Evolutionary conservation across 2,888 invertebrate species (phyloP).

Genomic region (Pachymerium ferrugineum): DNA sequence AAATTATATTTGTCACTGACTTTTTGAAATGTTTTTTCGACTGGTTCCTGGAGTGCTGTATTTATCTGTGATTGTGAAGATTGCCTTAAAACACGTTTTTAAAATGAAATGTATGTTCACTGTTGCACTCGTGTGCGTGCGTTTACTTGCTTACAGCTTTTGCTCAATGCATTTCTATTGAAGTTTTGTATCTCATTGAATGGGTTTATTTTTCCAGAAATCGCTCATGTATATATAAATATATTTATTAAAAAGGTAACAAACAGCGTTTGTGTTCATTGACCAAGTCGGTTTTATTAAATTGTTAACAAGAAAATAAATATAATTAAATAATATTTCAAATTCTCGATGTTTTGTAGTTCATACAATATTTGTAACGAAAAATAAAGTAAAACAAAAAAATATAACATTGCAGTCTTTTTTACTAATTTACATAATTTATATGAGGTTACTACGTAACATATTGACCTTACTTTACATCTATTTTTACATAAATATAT

Average conservation of each 20-base stretch:
- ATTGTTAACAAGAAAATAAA: background rate
- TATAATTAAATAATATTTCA: slow-evolving; percentile 3
- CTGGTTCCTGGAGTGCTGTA: background rate
- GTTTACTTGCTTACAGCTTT: background rate
- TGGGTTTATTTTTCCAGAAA: slow-evolving; percentile 13
- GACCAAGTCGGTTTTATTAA: slow-evolving; percentile 3
- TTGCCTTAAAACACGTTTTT: background rate
- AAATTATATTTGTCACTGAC: background rate
- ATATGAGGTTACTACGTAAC: too few species aligned
- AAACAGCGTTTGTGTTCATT: background rate
- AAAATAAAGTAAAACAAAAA: too few species aligned
- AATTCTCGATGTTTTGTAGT: background rate
- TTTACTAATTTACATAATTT: too few species aligned
- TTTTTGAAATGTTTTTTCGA: background rate
- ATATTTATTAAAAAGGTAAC: background rate
- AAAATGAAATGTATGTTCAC: background rate
- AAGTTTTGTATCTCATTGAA: background rate
- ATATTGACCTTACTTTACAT: too few species aligned
- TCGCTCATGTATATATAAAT: background rate
- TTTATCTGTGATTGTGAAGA: background rate
- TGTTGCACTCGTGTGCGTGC: background rate
- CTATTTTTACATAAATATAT: background rate
- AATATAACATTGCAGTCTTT: too few species aligned
- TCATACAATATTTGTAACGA: too few species aligned
- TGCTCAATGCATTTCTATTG: background rate